Base-by-base conservation (phyloP, 2,888 invertebrate genomes). In the Harpalus rubripes region DNA sequence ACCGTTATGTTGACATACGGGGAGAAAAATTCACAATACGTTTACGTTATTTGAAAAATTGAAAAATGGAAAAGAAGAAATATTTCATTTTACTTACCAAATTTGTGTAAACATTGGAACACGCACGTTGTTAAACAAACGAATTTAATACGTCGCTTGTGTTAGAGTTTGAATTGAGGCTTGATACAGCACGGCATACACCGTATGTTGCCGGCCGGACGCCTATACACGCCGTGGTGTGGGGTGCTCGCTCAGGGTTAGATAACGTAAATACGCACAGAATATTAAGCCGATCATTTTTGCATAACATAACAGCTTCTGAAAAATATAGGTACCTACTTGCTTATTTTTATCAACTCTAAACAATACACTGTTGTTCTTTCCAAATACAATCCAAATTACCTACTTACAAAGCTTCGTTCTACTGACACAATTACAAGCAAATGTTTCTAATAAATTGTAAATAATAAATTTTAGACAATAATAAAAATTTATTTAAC, bases 11-110 rank as follows among this genome's bases (percentile, higher is more conserved):
- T 84, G 84, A 84, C 84, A 84, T 78, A 78, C 72, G 76, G 63
- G 52, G 74, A 39, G 84, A 76, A 82, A 65, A 59, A 83, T 74
- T 72, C 74, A 83, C 83, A 72, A 72, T 74, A 61, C 72, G 74
- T 74, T 59, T 84, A 78, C 52, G 78, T 78, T 78, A 63, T 84
- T 78, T 61, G 61, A 76, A 78, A 84, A 84, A 84, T 76, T 84
- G 76, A 78, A 84, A 84, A 84, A 84, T 76, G 84, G 65, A 84
- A 84, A 84, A 84, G 84, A 78, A 84, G 84, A 84, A 84, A 84
- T 78, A 58, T 84, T 84, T 84, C 84, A 84, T 84, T 84, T 84
- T 84, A 84, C 84, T 84, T 84, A 84, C 84, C 83, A 76, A 83
- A 83, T 83, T 83, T 83, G 83, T 83, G 83, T 83, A 83, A 83